phyloP scores from a whole-genome alignment of 2,113 vertebrate species.

The Bujurquina vittata region DNA sequence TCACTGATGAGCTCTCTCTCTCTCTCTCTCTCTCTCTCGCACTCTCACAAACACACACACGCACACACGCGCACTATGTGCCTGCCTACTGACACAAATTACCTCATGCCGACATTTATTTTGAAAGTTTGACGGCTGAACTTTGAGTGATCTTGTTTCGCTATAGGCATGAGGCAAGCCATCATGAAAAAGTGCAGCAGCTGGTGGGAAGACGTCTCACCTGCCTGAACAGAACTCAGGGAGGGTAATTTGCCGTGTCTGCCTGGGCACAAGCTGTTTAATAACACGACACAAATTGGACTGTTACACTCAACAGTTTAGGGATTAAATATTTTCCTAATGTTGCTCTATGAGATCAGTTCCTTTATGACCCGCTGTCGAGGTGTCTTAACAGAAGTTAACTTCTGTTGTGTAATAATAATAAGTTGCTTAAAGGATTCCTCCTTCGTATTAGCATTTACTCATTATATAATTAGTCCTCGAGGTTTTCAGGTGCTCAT shows the following conservation, averaged over 20 bases:
- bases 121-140: constrained; percentile 79
- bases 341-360: background rate
- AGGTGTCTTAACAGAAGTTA: background rate
- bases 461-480: background rate
- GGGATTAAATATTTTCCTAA: constrained; percentile 24
- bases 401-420: constrained; percentile 4
- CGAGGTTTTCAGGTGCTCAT: constrained; percentile 1
- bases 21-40: constrained; percentile 9
- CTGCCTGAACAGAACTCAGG: constrained; percentile 57
- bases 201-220: constrained; percentile 68
- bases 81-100: constrained; percentile 76
- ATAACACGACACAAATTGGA: constrained; percentile 22
- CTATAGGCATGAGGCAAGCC: constrained; percentile 68
- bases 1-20: constrained; percentile 60
- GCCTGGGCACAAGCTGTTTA: constrained; percentile 43
- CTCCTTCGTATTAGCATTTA: background rate
- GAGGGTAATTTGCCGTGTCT: constrained; percentile 57
- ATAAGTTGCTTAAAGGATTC: constrained; percentile 16
- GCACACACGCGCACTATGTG: constrained; percentile 8
- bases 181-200: constrained; percentile 70
- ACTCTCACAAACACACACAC: constrained; percentile 17
- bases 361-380: constrained; percentile 5
- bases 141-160: constrained; percentile 78
- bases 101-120: constrained; percentile 78
- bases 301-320: background rate